These are phyloP conservation scores for Pseudolaguvia tuberculata DNA, from an alignment of 2,113 vertebrate species.

Conservation along the genomic window DNA sequence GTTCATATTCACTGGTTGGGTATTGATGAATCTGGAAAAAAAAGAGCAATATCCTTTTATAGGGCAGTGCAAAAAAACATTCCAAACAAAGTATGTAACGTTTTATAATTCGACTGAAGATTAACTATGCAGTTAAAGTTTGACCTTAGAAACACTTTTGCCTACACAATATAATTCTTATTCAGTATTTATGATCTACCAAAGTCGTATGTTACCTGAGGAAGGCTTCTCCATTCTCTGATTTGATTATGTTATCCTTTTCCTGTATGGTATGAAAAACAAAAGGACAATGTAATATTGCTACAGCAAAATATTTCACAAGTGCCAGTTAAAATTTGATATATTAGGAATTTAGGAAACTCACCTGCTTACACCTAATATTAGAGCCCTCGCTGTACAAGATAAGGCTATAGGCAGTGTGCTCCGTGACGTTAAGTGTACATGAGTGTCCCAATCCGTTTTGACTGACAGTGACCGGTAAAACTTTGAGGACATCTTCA, in stretches of 20 bases:
- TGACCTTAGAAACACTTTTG: conserved; percentile 21
- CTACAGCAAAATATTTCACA: background rate
- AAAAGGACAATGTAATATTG: background rate
- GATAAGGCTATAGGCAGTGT: conserved; percentile 76
- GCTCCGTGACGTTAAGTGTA: conserved; percentile 56
- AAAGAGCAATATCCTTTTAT: background rate
- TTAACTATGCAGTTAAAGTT: conserved; percentile 30
- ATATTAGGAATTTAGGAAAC: conserved; percentile 29
- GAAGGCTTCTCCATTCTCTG: conserved; percentile 69
- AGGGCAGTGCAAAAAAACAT: background rate
- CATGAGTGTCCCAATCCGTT: conserved; percentile 53
- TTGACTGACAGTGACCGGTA: conserved; percentile 59
- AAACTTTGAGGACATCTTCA: conserved; percentile 48
- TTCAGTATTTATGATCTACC: background rate
- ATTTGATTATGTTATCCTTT: conserved; percentile 72
- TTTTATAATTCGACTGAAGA: conserved; percentile 18
- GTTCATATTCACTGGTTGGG: conserved; percentile 63
- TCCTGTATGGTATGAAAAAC: conserved; percentile 64
- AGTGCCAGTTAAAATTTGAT: background rate
- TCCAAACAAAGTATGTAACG: background rate
- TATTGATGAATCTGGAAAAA: conserved; percentile 81
- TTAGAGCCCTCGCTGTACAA: conserved; percentile 54
- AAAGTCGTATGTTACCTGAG: conserved; percentile 68
- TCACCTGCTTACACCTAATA: conserved; percentile 75
- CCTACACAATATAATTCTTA: background rate